phyloP scores from a whole-genome alignment of 2,113 vertebrate genomes.

The Gavia stellata region DNA sequence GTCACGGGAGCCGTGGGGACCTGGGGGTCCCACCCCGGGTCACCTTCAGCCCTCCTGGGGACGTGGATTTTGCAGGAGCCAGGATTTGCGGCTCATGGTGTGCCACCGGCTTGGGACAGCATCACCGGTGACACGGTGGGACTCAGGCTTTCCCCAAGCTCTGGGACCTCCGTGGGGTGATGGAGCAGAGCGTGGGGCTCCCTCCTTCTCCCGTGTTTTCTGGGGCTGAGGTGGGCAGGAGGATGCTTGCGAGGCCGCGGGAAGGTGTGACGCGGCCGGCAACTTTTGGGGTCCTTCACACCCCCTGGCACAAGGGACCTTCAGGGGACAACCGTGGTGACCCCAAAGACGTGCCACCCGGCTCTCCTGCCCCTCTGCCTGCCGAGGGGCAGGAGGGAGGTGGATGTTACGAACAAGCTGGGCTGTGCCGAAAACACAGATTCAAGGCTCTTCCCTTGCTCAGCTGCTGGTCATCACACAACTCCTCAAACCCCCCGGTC shows the following conservation, averaged over 20 bases:
- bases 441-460: neutral
- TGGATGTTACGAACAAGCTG: neutral
- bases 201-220: neutral
- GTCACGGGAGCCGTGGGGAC: neutral
- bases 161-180: neutral
- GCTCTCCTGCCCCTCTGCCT: neutral
- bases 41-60: no score
- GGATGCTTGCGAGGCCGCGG: neutral
- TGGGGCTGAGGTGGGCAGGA: neutral
- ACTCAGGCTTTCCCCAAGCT: neutral
- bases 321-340: neutral
- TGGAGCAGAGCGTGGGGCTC: neutral
- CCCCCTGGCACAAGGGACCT: neutral
- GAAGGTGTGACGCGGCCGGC: neutral
- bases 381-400: neutral
- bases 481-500: neutral
- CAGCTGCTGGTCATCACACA: neutral
- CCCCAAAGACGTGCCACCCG: neutral
- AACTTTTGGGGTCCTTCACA: neutral
- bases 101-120: neutral
- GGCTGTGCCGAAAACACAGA: fast-evolving
- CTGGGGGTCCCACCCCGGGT: neutral
- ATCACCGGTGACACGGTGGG: neutral
- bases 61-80: neutral
- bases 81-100: neutral